Conservation (phyloP, 2,888 invertebrate genomes). For the Sussaba pulchella region DNA sequence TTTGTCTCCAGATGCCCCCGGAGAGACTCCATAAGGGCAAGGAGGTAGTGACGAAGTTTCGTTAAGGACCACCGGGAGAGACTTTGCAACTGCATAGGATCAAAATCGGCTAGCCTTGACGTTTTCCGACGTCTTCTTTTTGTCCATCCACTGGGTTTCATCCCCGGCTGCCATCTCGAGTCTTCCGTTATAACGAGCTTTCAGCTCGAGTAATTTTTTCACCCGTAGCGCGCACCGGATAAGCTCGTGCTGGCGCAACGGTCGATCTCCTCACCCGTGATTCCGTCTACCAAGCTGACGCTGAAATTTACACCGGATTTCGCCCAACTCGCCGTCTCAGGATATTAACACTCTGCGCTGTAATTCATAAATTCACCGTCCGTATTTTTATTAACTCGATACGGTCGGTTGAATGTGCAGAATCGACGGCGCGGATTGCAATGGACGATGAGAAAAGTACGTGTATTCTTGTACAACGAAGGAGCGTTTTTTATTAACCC, state of each 20-base stretch:
- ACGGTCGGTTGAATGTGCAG: too few relatives aligned
- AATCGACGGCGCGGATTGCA: too few relatives aligned
- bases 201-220: constrained; percentile 66
- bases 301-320: constrained; percentile 59
- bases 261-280: constrained; percentile 64
- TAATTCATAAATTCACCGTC: constrained; percentile 4
- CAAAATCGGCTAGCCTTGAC: constrained; percentile 41
- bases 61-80: constrained; percentile 42
- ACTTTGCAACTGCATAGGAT: constrained; percentile 43
- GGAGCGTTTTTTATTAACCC: too few relatives aligned
- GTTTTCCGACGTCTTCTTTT: constrained; percentile 35
- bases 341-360: constrained; percentile 25
- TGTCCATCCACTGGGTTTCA: constrained; percentile 46
- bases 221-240: constrained; percentile 46
- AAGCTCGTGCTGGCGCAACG: constrained; percentile 44
- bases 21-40: constrained; percentile 9
- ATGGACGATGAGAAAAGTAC: too few relatives aligned
- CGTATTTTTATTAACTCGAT: too few relatives aligned
- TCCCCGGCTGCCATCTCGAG: constrained; percentile 29
- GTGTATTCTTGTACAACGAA: too few relatives aligned
- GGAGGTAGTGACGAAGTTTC: constrained; percentile 38
- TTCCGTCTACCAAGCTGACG: constrained; percentile 72
- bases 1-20: constrained; percentile 37
- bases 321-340: constrained; percentile 20
- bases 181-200: constrained; percentile 61